Evolutionary conservation across 92 coral and sea anemone species (phyloP), one percentile per base, ranked within the genome.

Genomic region (Diadumene lineata): DNA sequence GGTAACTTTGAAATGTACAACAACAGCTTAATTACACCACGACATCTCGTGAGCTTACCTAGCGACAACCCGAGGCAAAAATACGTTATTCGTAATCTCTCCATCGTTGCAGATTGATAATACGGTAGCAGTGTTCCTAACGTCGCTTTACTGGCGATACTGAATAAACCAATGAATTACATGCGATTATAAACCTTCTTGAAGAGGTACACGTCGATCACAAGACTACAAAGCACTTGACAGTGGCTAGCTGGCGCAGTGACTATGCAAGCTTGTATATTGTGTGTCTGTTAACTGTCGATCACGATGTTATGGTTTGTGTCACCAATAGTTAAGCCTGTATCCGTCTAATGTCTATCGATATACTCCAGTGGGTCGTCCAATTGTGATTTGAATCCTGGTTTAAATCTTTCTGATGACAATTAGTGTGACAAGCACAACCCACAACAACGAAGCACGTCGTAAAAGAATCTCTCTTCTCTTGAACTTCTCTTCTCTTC

Each of bases 311-410:
- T 86, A 62, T 85, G 84, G 81, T 86, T 73, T 68, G 77, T 79
- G 91, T 82, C 88, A 78, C 60, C 44, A 71, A 80, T 68, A 69
- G 81, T 76, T 76, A 68, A 24, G 81, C n/a, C 70, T 64, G 73
- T 58, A 80, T 83, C 90, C 87, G 91, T 70, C 80, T 83, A 85
- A 83, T 82, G 91, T 90, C 89, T 90, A 75, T 81, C 50, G 71
- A 61, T 60, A 6, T 56, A 80, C 87, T 75, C 86, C 80, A 50
- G 29, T 28, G 78, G 86, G 90, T 86, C 86, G 79, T 25, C 2
- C 82, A 22, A 72, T 73, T 73, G n/a, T n/a, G 79, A 60, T 29
- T 34, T 21, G 31, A 32, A 68, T 75, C 51, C 84, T 69, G 72
- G 64, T 76, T 65, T 80, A 64, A 62, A 79, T 63, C 67, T 43